Evolutionary conservation across 2,113 vertebrate species (phyloP).

Genomic region (Climacteris rufus): DNA sequence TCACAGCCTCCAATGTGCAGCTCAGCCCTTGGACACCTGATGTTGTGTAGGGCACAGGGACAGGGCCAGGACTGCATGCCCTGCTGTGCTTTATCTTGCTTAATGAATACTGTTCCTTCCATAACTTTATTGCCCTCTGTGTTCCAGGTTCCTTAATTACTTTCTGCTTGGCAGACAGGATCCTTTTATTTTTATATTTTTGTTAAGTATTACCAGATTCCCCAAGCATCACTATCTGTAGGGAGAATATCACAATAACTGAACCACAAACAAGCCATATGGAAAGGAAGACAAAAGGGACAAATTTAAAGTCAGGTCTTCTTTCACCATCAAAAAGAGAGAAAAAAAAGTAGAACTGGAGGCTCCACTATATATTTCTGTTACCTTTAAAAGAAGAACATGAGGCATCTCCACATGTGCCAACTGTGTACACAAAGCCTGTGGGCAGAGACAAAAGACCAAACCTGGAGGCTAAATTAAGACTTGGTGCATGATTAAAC

Average conservation of each 20-base stretch:
- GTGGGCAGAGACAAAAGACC: background rate
- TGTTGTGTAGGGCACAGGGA: background rate
- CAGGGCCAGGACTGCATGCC: background rate
- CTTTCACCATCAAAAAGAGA: background rate
- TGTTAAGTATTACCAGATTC: conserved; percentile 25
- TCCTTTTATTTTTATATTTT: background rate
- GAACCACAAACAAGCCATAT: background rate
- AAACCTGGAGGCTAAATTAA: background rate
- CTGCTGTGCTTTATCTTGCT: conserved; percentile 43
- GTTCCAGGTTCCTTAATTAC: conserved; percentile 46
- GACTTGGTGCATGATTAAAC: background rate
- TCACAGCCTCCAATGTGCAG: background rate
- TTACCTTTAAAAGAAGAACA: background rate
- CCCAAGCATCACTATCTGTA: background rate
- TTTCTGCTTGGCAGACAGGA: conserved; percentile 44
- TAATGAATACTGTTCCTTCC: conserved; percentile 32
- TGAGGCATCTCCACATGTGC: background rate
- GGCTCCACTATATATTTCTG: background rate
- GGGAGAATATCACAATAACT: background rate
- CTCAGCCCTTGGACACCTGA: background rate
- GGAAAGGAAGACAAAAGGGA: background rate
- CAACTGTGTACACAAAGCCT: background rate
- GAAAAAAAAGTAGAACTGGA: background rate
- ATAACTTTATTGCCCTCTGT: conserved; percentile 32
- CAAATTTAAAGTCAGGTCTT: background rate